These are phyloP conservation scores for Osmerus mordax DNA, from an alignment of 2,113 vertebrate species.

Conservation along the genomic window DNA sequence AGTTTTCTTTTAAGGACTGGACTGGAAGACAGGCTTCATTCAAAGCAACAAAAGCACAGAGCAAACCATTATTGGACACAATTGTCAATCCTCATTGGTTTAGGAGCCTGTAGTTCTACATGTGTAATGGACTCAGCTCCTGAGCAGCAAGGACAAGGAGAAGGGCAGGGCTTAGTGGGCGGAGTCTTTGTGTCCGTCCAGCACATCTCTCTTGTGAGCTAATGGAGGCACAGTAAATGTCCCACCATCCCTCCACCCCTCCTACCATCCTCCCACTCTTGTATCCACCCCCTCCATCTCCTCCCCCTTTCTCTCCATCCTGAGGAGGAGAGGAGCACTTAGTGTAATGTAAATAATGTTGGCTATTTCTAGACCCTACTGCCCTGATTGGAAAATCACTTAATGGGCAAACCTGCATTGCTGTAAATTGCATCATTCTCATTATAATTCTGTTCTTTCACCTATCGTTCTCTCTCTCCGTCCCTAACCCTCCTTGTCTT, in stretches of 20 bases:
- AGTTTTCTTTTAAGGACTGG: not conserved
- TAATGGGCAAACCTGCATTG: slow-evolving; percentile 49
- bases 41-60: not conserved
- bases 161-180: slow-evolving; percentile 39
- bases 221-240: slow-evolving; percentile 47
- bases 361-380: slow-evolving; percentile 41
- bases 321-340: slow-evolving; percentile 53
- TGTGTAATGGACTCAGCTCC: too few relatives aligned
- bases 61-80: not conserved
- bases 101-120: too few relatives aligned
- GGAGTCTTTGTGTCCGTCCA: slow-evolving; percentile 27
- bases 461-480: not conserved
- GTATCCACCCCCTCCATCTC: not conserved
- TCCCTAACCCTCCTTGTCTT: not conserved
- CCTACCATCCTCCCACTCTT: not conserved
- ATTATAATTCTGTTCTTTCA: not conserved
- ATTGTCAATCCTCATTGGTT: too few relatives aligned
- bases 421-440: slow-evolving; percentile 44
- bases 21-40: not conserved
- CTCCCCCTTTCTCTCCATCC: slow-evolving; percentile 3
- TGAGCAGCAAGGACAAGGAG: slow-evolving; percentile 31
- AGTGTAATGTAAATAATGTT: slow-evolving; percentile 55
- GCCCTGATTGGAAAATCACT: slow-evolving; percentile 43
- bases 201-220: slow-evolving; percentile 37
- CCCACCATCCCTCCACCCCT: slow-evolving; percentile 31